Base-by-base conservation (phyloP, 1,140 invertebrate genomes). In the Scylla paramamosain region DNA sequence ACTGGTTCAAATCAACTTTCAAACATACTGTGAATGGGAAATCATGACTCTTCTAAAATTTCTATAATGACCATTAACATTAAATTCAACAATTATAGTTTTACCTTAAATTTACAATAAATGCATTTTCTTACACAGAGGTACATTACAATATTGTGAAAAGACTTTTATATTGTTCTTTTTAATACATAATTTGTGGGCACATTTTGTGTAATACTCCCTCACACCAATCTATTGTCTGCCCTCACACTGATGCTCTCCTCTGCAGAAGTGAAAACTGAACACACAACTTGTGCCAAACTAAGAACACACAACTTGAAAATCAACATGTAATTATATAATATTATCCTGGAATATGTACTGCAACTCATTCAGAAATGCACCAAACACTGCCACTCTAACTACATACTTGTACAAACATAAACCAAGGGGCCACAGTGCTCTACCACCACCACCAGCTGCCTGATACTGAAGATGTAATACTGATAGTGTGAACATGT, bases 391-490 rank as follows among this genome's bases (percentile, higher is more conserved):
- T n/a, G n/a, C n/a, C 67, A 77, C 67, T n/a, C 67, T 20, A n/a
- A 77, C 67, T 77, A 88, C 46, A 14, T 59, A 20, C 16, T 20
- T 59, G 52, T 12, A 59, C 52, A 59, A 59, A 59, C 52, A 59
- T 12, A 88, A 45, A 39, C 25, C 25, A 89, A 89, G 32, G 39
- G 28, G 28, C 87, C 48, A 89, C 87, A 46, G n/a, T 77, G 67
- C 20, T 77, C 67, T 20, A 77, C 88, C 46, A 77, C 59, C 90
- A 94, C 93, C 88, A 90, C 88, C 93, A 91, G 88, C 87, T 84
- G 67, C 48, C 88, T 39, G 29, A 94, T 94, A 94, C 93, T 94
- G 93, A 90, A 90, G 88, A 91, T 89, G 67, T 94, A 94, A 94
- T 94, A 94, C 93, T 94, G 93, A 90, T 67, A 91, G 67, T 46